Evolutionary conservation across 2,797 vertebrate species (phyloP), one percentile per base, ranked within the genome.

Genomic region (Nannoperca australis): DNA sequence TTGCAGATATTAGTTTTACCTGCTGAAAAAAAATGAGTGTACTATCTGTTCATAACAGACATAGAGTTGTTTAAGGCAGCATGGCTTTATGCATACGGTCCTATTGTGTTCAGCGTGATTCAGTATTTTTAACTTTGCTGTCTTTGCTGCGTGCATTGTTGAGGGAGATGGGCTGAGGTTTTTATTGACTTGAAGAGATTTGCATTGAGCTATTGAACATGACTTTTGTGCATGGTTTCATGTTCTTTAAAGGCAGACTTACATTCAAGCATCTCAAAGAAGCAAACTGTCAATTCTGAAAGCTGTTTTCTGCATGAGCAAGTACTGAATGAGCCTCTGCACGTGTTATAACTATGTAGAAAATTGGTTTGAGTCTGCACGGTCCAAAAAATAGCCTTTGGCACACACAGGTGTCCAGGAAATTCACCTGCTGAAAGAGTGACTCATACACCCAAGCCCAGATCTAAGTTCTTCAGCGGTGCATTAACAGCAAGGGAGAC

Each of bases 1-100:
- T 58, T 73, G 36, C 54, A 76, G 76, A 84, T 92, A 86, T 85
- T 84, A 67, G 40, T 79, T 88, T 85, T 85, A 89, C 79, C 76
- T 85, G 64, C 79, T 82, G 53, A 65, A 69, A 87, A 83, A 65
- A 82, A 84, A 72, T 3, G 5, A 11, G 9, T 56, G 47, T 69
- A 27, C 70, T 88, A 76, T 91, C 88, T 81, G 62, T 67, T 87
- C 80, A 80, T 79, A 85, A 53, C 86, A 88, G 83, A 56, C 62
- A 56, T 59, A 20, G 14, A 55, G 42, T 30, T 24, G 51, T 83
- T 67, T n/a, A 59, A 60, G 69, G 49, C 68, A 12, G 66, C 36
- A 4, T 68, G 30, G 70, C 76, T 87, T 79, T 82, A 44, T 81
- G 65, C 22, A 4, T 15, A 20, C 1, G 24, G 61, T n/a, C 38